Percentiles rank a stretch among this genome's conserved stretches.
phyloP scores from a whole-genome alignment of 2,797 vertebrate genomes.

The Tarsius wallacei region DNA sequence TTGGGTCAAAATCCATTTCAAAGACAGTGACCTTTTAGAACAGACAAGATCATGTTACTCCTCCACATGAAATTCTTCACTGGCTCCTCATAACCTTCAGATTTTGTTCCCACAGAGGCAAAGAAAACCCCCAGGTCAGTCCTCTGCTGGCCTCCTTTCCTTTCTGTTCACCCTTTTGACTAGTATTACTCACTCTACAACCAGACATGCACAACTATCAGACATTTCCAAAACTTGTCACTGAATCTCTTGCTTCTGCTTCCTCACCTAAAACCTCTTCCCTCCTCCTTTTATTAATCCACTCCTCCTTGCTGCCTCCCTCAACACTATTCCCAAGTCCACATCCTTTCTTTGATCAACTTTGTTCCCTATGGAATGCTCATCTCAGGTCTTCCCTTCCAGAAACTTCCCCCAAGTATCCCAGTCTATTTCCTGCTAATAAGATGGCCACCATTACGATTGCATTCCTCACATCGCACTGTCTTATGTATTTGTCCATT shows the following conservation, averaged over 20 bases:
- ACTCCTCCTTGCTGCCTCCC: neutral
- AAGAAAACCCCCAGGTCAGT: too few relatives aligned
- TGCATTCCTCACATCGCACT: neutral
- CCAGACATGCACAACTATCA: accelerated
- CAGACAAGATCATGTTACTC: neutral
- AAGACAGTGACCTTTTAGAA: neutral
- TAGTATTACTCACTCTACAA: accelerated
- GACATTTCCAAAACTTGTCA: neutral
- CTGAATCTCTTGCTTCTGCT: neutral
- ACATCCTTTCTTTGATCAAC: neutral
- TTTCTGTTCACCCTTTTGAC: too few relatives aligned
- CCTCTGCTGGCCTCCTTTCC: neutral
- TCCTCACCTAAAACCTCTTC: neutral
- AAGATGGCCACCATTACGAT: accelerated
- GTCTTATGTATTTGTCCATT: neutral
- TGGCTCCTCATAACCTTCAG: neutral
- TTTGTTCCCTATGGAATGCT: neutral
- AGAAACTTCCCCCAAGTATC: neutral
- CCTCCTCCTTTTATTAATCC: neutral
- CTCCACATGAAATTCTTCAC: neutral
- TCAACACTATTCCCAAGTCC: neutral
- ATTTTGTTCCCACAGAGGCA: neutral
- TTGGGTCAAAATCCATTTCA: neutral
- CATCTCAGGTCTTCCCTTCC: neutral
- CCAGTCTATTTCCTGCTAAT: neutral